Evolutionary conservation across 2,113 vertebrate species (phyloP), one percentile per base, ranked within the genome.

Genomic region (Cyanoramphus novaezelandiae): DNA sequence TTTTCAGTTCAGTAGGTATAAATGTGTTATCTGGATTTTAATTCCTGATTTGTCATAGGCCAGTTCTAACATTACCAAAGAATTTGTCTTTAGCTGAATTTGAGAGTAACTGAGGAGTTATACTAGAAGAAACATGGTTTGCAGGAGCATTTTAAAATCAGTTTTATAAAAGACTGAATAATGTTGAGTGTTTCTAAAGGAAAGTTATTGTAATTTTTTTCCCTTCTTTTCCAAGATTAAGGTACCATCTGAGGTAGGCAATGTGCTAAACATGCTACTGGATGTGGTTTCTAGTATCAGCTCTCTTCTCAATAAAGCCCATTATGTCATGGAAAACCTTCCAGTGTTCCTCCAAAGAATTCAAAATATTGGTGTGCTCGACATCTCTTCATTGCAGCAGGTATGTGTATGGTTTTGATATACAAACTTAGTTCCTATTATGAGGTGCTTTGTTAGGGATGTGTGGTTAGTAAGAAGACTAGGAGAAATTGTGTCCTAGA

Each of bases 201-300:
- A 25, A 86, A 64, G 82, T 84, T 81, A 44, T 27, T 44, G 7
- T 60, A 6, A 9, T 25, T 55, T 63, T 37, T 74, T 80, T 28
- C 2, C 4, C 6, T 92, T 82, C 19, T 68, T 55, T 77, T 77
- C 43, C 28, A 90, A 98, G 97, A 41, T 77, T 39, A 96, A 96
- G 85, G 87, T 97, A 55, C 97, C 97, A 23, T 82, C 81, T 11
- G 97, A 98, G 63, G 89, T 67, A 71, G 65, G 59, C 6, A 44
- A 20, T 20, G 9, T 94, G 46, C 92, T 98, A 75, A 39, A 81
- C 10, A 71, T 83, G 27, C 65, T 98, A 35, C 68, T 97, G 92
- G 97, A 97, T 28, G 84, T 98, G 8, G 47, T 98, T 78, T 97
- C 96, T 71, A 95, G 94, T 50, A 95, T 98, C 67, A 96, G 21